Evolutionary conservation across 2,888 invertebrate genomes (phyloP).

Genomic region (Lasioglossum pauxillum): DNA sequence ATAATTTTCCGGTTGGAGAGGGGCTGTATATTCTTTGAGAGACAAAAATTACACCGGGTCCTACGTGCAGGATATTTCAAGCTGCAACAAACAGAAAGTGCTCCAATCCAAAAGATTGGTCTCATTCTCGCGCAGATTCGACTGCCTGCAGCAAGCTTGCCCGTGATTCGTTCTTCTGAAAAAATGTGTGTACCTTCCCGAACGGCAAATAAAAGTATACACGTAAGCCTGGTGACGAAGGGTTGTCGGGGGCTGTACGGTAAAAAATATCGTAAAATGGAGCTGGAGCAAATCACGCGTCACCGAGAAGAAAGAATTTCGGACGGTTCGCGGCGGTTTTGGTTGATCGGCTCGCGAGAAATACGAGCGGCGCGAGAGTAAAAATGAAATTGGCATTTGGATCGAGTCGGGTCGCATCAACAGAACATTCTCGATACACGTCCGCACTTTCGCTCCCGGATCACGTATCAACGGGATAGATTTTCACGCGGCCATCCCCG

Average conservation of each 20-base stretch:
- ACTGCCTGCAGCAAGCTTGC: too few relatives aligned
- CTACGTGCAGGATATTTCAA: too few relatives aligned
- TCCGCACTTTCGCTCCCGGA: slow-evolving; percentile 26
- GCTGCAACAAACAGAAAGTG: too few relatives aligned
- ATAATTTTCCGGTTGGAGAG: neutral
- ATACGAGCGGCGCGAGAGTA: slow-evolving; percentile 24
- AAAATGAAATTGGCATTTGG: slow-evolving; percentile 55
- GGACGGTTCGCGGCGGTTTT: neutral
- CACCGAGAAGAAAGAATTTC: neutral
- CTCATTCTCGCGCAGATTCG: too few relatives aligned
- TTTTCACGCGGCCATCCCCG: slow-evolving; percentile 14
- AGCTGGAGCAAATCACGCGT: neutral
- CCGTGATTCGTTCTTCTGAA: neutral
- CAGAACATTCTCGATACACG: slow-evolving; percentile 36
- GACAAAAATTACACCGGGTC: too few relatives aligned
- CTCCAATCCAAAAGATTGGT: neutral
- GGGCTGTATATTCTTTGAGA: neutral
- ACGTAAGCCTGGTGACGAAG: neutral
- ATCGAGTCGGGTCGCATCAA: slow-evolving; percentile 25
- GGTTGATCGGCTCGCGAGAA: slow-evolving; percentile 12
- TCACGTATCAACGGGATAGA: slow-evolving; percentile 42
- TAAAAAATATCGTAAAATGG: neutral
- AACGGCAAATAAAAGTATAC: too few relatives aligned
- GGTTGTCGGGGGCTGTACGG: neutral
- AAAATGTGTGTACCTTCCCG: too few relatives aligned